Conservation (phyloP, 2,113 vertebrate genomes). For the Mus musculus region DNA sequence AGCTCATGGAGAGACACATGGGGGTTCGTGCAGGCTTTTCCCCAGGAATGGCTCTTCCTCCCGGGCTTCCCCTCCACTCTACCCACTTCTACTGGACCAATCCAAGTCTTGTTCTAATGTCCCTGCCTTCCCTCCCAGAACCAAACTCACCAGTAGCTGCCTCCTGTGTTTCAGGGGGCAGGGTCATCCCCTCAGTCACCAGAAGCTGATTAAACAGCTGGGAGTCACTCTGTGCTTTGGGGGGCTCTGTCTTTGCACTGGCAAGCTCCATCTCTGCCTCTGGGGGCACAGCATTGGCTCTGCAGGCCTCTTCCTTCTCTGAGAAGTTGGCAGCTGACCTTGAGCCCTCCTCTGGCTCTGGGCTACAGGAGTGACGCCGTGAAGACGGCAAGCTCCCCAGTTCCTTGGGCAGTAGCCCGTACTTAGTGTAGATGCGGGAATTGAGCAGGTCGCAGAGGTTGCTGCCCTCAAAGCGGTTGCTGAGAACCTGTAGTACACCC, state of each 20-base stretch:
- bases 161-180: slow-evolving; percentile 88
- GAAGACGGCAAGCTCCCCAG: not conserved
- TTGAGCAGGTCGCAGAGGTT: slow-evolving; percentile 88
- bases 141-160: slow-evolving; percentile 87
- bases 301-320: slow-evolving; percentile 76
- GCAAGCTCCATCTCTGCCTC: slow-evolving; percentile 78
- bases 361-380: slow-evolving; percentile 47
- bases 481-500: slow-evolving; percentile 90
- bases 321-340: slow-evolving; percentile 9
- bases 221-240: slow-evolving; percentile 71
- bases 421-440: slow-evolving; percentile 90
- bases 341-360: slow-evolving; percentile 55
- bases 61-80: not conserved
- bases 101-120: not conserved
- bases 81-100: not conserved
- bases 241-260: slow-evolving; percentile 82
- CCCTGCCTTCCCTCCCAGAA: not conserved
- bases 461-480: slow-evolving; percentile 87
- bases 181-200: slow-evolving; percentile 87
- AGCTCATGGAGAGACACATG: not conserved
- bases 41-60: not conserved
- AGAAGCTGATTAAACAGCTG: slow-evolving; percentile 89
- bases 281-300: slow-evolving; percentile 82
- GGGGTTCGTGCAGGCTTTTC: not conserved
- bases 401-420: slow-evolving; percentile 54